Percentiles rank a stretch among this genome's conserved stretches.
Conservation (phyloP, 2,888 invertebrate species). For the Limnephilus auricula region DNA sequence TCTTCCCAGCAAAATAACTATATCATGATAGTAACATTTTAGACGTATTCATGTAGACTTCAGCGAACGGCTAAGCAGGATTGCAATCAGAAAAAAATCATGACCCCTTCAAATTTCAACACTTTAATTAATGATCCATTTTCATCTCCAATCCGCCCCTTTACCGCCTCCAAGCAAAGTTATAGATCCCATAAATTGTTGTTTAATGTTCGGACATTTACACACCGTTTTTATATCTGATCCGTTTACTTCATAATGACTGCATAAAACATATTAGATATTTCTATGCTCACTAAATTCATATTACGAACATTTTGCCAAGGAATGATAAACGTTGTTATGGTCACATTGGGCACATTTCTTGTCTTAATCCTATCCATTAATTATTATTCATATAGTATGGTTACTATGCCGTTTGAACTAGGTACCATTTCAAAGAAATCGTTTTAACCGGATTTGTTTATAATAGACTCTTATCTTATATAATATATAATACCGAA, state of each 20-base stretch:
- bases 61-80: no score
- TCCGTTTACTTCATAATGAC: conserved; percentile 28
- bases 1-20: no score
- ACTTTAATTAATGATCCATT: background rate
- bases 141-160: background rate
- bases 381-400: background rate
- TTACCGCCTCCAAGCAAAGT: background rate
- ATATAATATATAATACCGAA: no score
- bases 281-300: conserved; percentile 7
- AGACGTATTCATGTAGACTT: no score
- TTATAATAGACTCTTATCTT: no score
- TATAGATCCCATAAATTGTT: conserved; percentile 24
- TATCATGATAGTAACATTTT: no score
- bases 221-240: conserved; percentile 34
- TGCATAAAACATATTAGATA: conserved; percentile 15
- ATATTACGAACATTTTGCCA: background rate
- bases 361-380: background rate
- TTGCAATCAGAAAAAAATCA: no score
- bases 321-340: background rate
- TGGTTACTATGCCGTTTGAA: no score
- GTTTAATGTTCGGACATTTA: conserved; percentile 3
- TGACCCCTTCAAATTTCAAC: background rate
- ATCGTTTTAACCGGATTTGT: background rate
- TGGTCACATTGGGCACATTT: background rate
- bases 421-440: background rate